Conservation (phyloP, 2,888 invertebrate species). For the Eupithecia subumbrata region DNA sequence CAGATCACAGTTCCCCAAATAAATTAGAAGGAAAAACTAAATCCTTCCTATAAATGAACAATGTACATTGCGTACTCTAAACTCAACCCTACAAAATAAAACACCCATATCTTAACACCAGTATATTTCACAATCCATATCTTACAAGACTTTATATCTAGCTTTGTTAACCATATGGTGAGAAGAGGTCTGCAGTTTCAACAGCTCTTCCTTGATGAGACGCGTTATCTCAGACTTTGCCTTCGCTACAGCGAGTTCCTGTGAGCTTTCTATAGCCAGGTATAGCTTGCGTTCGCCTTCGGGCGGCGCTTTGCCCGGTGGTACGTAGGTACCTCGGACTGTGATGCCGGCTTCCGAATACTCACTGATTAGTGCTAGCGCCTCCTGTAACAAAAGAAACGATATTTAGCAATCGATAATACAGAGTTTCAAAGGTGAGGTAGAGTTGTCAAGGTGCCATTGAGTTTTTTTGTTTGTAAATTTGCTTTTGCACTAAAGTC, state of each 20-base stretch:
- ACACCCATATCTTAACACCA: conserved; percentile 46
- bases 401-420: neutral
- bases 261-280: conserved; percentile 99
- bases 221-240: conserved; percentile 99
- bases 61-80: neutral
- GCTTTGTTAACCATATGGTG: conserved; percentile 95
- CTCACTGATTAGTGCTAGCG: conserved; percentile 98
- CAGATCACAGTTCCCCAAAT: neutral
- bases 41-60: neutral
- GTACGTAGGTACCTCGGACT: conserved; percentile 98
- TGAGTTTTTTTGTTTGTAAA: neutral
- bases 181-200: conserved; percentile 94
- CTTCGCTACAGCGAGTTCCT: conserved; percentile 97
- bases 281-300: conserved; percentile 98
- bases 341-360: conserved; percentile 99
- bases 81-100: conserved; percentile 36
- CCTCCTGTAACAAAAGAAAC: conserved; percentile 86
- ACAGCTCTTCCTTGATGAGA: conserved; percentile 98
- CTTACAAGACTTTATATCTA: conserved; percentile 96
- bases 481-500: neutral
- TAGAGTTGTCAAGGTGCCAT: neutral
- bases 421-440: neutral
- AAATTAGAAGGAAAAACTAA: neutral
- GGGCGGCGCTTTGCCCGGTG: conserved; percentile 93
- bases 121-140: conserved; percentile 52